Evolutionary conservation across 2,888 invertebrate species (phyloP), one percentile per base, ranked within the genome.

Genomic region (Itoplectis maculator): DNA sequence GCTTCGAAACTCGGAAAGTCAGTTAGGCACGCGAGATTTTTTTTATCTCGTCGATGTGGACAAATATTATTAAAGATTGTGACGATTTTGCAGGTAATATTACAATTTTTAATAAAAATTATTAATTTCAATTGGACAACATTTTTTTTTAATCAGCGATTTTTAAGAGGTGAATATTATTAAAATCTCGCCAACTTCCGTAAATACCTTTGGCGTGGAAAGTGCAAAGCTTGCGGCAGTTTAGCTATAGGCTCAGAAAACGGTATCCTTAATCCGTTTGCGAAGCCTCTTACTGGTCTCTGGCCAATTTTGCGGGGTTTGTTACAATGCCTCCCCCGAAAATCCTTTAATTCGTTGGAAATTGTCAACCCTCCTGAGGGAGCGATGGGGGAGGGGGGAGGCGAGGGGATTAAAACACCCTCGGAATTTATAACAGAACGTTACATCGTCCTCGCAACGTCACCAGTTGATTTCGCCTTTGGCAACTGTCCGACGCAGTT

Each of bases 291-390:
- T 23, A 7, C 56, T 37, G 56, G 45, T 68, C 51, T 49, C 11
- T 29, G 18, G 76, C 68, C 40, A 40, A 47, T 54, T 76, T 18
- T 35, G 35, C 11, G 4, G 45, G 18, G 37, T 63, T 37, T 18
- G 40, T 63, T 18, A n/a, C 40, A n/a, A 40, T 68, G 47, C 42
- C n/a, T n/a, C n/a, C n/a, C 65, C 54, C 63, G 77, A 35, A 85
- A 83, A 88, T 84, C 86, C 83, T 69, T 88, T 87, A 88, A 88
- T 88, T 88, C 85, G 79, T 61, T 59, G 78, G 87, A 86, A 88
- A 84, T 83, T 65, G 75, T 69, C 70, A 85, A 84, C 81, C 83
- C 77, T 79, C 83, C 75, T 79, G 78, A 83, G 85, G n/a, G 42
- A 23, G 11, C 3, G 37, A 13, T 3, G 29, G 29, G 5, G 47